Evolutionary conservation across 2,113 vertebrate genomes (phyloP).

Genomic region (Hippotragus niger): DNA sequence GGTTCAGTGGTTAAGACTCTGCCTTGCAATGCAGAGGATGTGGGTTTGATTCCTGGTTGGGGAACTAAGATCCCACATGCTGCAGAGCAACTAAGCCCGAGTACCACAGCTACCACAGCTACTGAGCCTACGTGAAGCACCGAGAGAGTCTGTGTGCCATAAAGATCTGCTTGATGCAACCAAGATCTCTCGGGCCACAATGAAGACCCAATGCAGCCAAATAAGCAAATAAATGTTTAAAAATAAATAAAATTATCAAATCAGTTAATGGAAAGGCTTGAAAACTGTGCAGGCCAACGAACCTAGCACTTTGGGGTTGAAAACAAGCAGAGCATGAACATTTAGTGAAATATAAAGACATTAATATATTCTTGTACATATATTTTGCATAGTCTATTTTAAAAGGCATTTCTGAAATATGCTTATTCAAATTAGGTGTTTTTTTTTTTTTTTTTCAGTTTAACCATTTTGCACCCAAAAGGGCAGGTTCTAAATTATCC

Average conservation of each 20-base stretch:
- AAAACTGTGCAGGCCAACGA: neutral
- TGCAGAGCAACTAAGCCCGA: neutral
- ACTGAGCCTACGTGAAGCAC: neutral
- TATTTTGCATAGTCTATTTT: neutral
- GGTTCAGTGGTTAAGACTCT: neutral
- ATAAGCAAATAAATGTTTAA: neutral
- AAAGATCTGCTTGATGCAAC: neutral
- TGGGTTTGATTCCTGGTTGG: neutral
- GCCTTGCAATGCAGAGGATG: neutral
- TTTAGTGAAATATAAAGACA: neutral
- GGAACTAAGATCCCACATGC: neutral
- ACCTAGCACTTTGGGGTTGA: neutral
- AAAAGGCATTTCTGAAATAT: slow-evolving; percentile 4
- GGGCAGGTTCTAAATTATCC: neutral
- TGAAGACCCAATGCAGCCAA: neutral
- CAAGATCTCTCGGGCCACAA: neutral
- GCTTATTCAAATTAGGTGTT: neutral
- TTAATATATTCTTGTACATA: neutral
- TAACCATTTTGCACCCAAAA: neutral
- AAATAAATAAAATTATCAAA: neutral
- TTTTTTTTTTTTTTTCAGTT: neutral
- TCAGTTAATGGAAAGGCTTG: neutral
- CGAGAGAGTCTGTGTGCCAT: neutral
- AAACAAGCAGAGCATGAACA: neutral
- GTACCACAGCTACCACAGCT: neutral